These are phyloP conservation scores for Acanthaster planci DNA, from an alignment of 35 echinoderm and acorn worm species.

Conservation along the genomic window DNA sequence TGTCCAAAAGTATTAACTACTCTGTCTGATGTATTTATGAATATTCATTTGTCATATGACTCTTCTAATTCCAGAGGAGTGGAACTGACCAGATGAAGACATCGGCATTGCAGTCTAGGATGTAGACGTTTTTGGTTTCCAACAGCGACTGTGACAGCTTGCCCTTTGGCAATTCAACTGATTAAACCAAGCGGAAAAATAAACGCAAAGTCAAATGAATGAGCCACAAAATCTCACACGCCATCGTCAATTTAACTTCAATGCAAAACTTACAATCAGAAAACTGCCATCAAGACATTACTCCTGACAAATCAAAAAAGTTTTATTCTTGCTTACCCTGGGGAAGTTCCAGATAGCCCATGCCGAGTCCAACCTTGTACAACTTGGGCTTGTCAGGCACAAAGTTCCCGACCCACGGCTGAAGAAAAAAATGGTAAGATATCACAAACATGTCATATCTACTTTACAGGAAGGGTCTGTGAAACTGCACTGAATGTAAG, in stretches of 20 bases:
- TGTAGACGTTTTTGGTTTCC: conserved; percentile 91
- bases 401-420: conserved; percentile 81
- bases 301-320: too few species aligned
- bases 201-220: too few species aligned
- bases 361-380: conserved; percentile 92
- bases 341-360: conserved; percentile 92
- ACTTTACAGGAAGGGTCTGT: too few species aligned
- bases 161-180: conserved; percentile 82
- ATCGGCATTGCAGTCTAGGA: conserved; percentile 93
- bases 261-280: too few species aligned
- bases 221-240: too few species aligned
- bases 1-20: too few species aligned
- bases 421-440: background rate
- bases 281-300: too few species aligned
- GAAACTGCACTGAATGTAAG: too few species aligned
- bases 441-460: too few species aligned
- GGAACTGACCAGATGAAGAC: conserved; percentile 92
- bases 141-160: conserved; percentile 76
- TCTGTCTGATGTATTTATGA: too few species aligned
- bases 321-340: conserved; percentile 63
- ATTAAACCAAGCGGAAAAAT: conserved; percentile 30
- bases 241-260: too few species aligned
- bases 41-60: too few species aligned
- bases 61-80: background rate
- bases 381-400: conserved; percentile 82